phyloP scores from a whole-genome alignment of 2,797 vertebrate species.

The Aphelocoma californica region DNA sequence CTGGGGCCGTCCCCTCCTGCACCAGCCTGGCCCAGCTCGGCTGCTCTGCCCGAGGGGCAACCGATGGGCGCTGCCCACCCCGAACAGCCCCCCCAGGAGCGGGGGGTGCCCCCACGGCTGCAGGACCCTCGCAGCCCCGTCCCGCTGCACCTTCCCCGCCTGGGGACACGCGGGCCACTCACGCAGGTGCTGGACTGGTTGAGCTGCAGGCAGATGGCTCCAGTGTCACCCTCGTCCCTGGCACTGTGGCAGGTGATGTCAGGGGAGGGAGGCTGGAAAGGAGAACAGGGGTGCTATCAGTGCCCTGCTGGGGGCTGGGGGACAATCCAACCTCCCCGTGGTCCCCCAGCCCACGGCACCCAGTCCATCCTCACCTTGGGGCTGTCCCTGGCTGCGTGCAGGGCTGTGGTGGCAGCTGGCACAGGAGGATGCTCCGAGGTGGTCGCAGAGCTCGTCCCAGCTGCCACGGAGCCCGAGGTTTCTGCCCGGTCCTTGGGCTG shows the following conservation, averaged over 20 bases:
- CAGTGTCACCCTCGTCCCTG: conserved; percentile 14
- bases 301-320: fast-evolving
- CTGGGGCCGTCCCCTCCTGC: neutral
- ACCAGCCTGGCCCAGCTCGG: neutral
- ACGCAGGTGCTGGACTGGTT: conserved; percentile 65
- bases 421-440: fast-evolving
- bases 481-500: fast-evolving
- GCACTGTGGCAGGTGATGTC: conserved; percentile 35
- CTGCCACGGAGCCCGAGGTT: fast-evolving
- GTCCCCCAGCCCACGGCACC: neutral
- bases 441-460: fast-evolving
- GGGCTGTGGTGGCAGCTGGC: fast-evolving
- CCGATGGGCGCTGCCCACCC: neutral
- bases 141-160: fast-evolving
- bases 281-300: neutral
- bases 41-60: neutral
- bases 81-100: fast-evolving
- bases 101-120: neutral
- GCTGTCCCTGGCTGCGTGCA: fast-evolving
- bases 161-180: conserved; percentile 9
- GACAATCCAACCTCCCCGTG: fast-evolving
- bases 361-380: neutral
- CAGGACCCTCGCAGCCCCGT: neutral
- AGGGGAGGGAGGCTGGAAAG: neutral
- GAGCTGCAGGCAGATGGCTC: conserved; percentile 70